These are phyloP conservation scores for Grantiella picta DNA, from an alignment of 2,113 vertebrate species.

Conservation along the genomic window DNA sequence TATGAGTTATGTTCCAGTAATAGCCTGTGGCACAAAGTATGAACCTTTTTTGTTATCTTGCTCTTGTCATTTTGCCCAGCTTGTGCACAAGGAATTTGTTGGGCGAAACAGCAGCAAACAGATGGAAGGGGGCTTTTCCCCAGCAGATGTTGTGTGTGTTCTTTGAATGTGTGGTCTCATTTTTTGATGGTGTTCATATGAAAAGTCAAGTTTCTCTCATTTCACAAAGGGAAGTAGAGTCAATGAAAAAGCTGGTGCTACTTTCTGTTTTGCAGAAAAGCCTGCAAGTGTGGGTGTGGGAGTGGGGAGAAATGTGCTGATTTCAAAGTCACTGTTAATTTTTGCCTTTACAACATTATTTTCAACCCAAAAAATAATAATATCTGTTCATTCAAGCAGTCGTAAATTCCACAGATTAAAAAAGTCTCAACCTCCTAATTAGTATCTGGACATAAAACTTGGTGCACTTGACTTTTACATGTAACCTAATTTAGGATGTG, in stretches of 20 bases:
- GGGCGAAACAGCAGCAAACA: not conserved
- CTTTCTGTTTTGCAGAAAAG: not conserved
- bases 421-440: not conserved
- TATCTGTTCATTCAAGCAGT: not conserved
- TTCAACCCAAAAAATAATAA: not conserved
- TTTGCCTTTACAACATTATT: not conserved
- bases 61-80: not conserved
- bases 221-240: not conserved
- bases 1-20: not conserved
- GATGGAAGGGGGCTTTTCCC: not conserved
- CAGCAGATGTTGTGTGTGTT: not conserved
- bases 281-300: not conserved
- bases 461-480: not conserved
- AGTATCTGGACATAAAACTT: not conserved
- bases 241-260: not conserved
- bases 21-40: not conserved
- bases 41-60: not conserved
- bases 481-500: not conserved
- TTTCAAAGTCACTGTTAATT: not conserved
- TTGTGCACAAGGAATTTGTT: not conserved
- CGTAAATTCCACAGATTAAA: not conserved
- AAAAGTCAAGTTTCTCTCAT: not conserved
- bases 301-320: not conserved
- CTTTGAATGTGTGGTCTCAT: not conserved
- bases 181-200: not conserved